phyloP scores from a whole-genome alignment of 2,797 vertebrate genomes.

The Pseudochirops cupreus region DNA sequence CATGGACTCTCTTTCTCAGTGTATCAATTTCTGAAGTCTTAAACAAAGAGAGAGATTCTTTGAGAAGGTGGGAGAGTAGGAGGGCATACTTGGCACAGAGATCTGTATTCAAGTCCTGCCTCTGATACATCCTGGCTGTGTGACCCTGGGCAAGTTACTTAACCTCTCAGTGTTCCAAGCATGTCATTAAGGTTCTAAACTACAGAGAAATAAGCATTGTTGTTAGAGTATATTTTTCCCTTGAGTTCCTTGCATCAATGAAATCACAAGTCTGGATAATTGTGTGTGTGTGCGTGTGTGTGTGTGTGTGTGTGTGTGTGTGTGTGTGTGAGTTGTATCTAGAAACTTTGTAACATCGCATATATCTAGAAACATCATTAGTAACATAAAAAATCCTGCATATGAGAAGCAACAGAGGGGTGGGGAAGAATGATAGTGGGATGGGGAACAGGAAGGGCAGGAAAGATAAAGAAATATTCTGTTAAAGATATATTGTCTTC shows the following conservation, averaged over 20 bases:
- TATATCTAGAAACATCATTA: not conserved
- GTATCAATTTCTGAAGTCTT: not conserved
- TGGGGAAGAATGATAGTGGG: not conserved
- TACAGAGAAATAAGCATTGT: not conserved
- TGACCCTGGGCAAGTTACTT: not conserved
- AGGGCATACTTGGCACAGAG: not conserved
- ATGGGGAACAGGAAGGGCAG: not conserved
- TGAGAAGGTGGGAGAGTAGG: not conserved
- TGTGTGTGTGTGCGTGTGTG: too few species aligned
- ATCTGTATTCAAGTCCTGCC: not conserved
- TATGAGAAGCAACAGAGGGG: not conserved
- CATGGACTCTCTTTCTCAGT: not conserved
- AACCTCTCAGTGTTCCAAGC: not conserved
- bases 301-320: not conserved
- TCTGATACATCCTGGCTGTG: not conserved
- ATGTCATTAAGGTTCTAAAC: not conserved
- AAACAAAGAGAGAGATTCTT: not conserved
- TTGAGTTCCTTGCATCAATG: not conserved
- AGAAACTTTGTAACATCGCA: not conserved
- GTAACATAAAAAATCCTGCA: not conserved
- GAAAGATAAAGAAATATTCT: slow-evolving; percentile 31
- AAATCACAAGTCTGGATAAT: too few species aligned
- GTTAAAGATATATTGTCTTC: slow-evolving; percentile 15
- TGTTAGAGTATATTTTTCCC: not conserved
- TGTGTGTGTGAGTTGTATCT: not conserved